Evolutionary conservation across 2,797 vertebrate species (phyloP).

Genomic region (Catostomus latipinnis): DNA sequence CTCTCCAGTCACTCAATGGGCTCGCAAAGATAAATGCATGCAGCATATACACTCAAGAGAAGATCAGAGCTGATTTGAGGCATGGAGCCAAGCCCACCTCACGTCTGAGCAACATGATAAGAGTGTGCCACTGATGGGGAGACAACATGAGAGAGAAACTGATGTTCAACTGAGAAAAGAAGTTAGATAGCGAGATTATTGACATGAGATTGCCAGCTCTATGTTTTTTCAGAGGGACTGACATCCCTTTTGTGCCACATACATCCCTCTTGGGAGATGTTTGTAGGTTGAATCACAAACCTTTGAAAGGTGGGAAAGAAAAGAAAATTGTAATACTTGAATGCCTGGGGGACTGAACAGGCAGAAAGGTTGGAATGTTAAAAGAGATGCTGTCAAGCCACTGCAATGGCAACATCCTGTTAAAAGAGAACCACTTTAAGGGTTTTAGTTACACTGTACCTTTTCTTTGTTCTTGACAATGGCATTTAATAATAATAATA

Average conservation of each 20-base stretch:
- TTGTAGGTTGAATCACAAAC: conserved; percentile 39
- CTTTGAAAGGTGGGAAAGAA: conserved; percentile 30
- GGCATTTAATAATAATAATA: too few species aligned
- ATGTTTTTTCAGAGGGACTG: background rate
- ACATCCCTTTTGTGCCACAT: conserved; percentile 5
- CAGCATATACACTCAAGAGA: background rate
- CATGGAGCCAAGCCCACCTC: conserved; percentile 14
- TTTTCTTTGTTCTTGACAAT: conserved; percentile 20
- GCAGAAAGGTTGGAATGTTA: conserved; percentile 51
- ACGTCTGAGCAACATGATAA: background rate
- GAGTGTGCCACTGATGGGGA: background rate
- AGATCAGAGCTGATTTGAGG: conserved; percentile 2
- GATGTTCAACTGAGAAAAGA: conserved; percentile 13
- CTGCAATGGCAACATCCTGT: conserved; percentile 45
- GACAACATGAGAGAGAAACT: conserved; percentile 10
- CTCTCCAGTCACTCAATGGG: conserved; percentile 35
- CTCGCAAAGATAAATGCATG: conserved; percentile 22
- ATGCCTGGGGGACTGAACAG: conserved; percentile 28
- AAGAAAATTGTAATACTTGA: conserved; percentile 30
- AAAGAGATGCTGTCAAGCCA: conserved; percentile 57
- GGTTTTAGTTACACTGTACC: conserved; percentile 13
- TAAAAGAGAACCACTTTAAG: conserved; percentile 34
- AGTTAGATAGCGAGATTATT: conserved; percentile 19
- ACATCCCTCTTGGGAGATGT: conserved; percentile 10
- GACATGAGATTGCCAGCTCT: conserved; percentile 36